Percentiles rank a stretch among this genome's conserved stretches.
phyloP scores from a whole-genome alignment of 2,888 invertebrate genomes.

The Drosophila stalkeri region DNA sequence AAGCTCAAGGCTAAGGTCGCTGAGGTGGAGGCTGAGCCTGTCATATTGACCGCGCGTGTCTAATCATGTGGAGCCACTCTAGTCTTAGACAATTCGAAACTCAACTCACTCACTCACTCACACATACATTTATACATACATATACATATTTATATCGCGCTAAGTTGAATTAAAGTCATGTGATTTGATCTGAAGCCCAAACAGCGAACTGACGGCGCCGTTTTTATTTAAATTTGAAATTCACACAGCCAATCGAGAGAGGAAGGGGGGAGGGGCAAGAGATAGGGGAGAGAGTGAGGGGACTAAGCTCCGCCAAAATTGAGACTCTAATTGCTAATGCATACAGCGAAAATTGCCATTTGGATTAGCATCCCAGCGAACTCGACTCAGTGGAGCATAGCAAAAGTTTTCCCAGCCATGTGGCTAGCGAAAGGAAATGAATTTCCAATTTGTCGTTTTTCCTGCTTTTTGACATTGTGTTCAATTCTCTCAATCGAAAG shows the following conservation, averaged over 20 bases:
- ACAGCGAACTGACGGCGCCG: slow-evolving; percentile 18
- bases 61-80: slow-evolving; percentile 54
- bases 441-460: not conserved
- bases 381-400: slow-evolving; percentile 44
- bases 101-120: slow-evolving; percentile 3
- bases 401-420: slow-evolving; percentile 36
- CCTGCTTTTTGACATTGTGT: slow-evolving; percentile 5
- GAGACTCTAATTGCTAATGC: slow-evolving; percentile 65
- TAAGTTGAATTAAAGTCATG: slow-evolving; percentile 76
- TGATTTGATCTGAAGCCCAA: slow-evolving; percentile 61
- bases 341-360: slow-evolving; percentile 33
- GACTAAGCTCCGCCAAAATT: slow-evolving; percentile 32
- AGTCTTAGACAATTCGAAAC: slow-evolving; percentile 44
- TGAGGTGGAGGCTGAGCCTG: slow-evolving; percentile 84
- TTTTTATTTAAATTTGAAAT: slow-evolving; percentile 71
- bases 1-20: slow-evolving; percentile 84
- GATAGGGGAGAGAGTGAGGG: no score
- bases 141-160: slow-evolving; percentile 66
- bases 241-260: slow-evolving; percentile 53
- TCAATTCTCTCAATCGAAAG: not conserved
- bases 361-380: slow-evolving; percentile 15
- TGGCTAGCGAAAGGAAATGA: slow-evolving; percentile 20
- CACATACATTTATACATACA: slow-evolving; percentile 21
- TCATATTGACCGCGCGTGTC: slow-evolving; percentile 83
- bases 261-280: not conserved